A percentile compares a stretch with the other conserved stretches of the same genome.
Conservation (phyloP, 2,888 invertebrate genomes). For the Azorinus chamasolen region DNA sequence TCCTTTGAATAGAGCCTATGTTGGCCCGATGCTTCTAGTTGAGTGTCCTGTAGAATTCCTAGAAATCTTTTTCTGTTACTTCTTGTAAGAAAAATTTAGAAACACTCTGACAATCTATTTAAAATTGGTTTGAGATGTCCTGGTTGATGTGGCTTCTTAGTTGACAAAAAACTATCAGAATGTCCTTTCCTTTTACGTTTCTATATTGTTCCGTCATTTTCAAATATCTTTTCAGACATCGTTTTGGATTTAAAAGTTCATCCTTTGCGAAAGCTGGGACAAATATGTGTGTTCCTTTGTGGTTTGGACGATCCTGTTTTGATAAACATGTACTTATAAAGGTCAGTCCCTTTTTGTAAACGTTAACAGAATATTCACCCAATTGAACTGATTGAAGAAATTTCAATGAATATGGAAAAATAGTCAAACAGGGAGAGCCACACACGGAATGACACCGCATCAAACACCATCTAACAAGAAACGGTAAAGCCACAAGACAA, state of each 20-base stretch:
- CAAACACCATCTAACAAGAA: no score
- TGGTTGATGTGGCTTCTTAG: no score
- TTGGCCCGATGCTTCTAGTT: constrained; percentile 28
- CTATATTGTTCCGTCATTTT: constrained; percentile 24
- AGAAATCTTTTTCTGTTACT: constrained; percentile 13
- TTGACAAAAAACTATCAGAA: constrained; percentile 23
- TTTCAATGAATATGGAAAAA: no score
- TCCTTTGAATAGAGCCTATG: constrained; percentile 36
- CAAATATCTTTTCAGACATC: constrained; percentile 2
- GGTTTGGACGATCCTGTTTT: constrained; percentile 13
- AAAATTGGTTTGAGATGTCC: no score
- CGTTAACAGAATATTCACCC: constrained; percentile 13
- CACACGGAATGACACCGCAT: no score
- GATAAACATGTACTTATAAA: constrained; percentile 6
- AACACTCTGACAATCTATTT: constrained; percentile 20
- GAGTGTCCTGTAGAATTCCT: constrained; percentile 29
- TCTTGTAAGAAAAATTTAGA: constrained; percentile 23
- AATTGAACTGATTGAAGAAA: constrained; percentile 17
- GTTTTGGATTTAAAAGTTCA: constrained; percentile 13
- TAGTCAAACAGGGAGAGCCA: no score
- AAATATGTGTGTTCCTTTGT: background rate
- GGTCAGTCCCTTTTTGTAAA: constrained; percentile 12
- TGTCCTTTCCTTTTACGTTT: constrained; percentile 1
- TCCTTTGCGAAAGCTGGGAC: constrained; percentile 2
- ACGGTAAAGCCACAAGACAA: no score